Evolutionary conservation across 1,140 invertebrate species (phyloP), one percentile per base, ranked within the genome.

Genomic region (Pectinophora gossypiella): DNA sequence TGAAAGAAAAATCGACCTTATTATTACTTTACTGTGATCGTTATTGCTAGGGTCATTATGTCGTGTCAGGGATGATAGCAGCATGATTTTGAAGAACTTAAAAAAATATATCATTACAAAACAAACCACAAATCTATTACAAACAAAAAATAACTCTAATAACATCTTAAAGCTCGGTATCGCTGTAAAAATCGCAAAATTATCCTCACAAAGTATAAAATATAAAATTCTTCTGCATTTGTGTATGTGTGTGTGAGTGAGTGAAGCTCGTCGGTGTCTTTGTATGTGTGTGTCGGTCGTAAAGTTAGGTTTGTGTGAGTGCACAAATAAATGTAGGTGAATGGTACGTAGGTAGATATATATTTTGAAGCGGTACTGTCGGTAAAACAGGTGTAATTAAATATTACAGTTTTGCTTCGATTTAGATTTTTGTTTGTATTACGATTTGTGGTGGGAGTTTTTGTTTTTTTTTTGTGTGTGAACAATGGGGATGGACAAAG

Each of bases 271-370:
- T 67, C 45, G 16, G 56, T 68, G 66, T 63, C 20, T 47, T 9
- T 38, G 42, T 48, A 48, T 56, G 42, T 63, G 63, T 70, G 62
- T 35, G 70, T 46, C 63, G 45, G 75, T 68, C 54, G 72, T 81
- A 74, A 77, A 79, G 66, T 51, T 58, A 67, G 27, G 57, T 13
- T 56, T 69, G 81, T 83, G 81, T 85, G 79, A 19, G 78, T 76
- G 68, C 61, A 73, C 76, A 80, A 85, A 81, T 82, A 85, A 83
- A 85, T 83, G 79, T 85, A 85, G 81, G 81, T 82, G 81, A 85
- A 73, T 62, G 68, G 64, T 73, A 69, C 67, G 70, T 32, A 32
- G 27, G 27, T 82, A 79, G n/a, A n/a, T 82, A 72, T 72, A 75
- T 68, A 68, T 55, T 71, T 59, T 66, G 72, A 45, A 54, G 62